Evolutionary conservation across 2,797 vertebrate genomes (phyloP).

Genomic region (Spinibarbus caldwelli): DNA sequence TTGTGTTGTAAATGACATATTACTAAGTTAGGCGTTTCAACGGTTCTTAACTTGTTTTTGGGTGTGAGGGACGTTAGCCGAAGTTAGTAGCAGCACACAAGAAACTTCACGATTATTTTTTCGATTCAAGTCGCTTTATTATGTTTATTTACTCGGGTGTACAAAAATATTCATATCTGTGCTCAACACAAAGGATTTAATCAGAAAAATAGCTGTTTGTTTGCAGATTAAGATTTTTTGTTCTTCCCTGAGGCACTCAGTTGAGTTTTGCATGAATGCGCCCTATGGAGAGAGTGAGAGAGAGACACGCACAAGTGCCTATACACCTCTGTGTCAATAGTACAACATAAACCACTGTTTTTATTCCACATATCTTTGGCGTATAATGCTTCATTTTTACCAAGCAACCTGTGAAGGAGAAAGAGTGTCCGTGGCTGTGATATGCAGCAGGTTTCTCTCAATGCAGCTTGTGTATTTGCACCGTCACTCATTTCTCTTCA

Average conservation of each 20-base stretch:
- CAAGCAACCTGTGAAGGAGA: neutral
- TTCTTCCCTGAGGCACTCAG: neutral
- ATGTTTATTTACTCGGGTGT: neutral
- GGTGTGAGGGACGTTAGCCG: conserved; percentile 10
- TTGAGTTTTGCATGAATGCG: conserved; percentile 20
- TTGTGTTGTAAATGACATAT: neutral
- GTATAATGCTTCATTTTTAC: neutral
- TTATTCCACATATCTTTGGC: neutral
- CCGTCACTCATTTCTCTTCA: neutral
- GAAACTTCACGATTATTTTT: neutral
- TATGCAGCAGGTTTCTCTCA: conserved; percentile 17
- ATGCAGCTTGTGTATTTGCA: neutral
- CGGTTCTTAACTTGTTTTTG: neutral
- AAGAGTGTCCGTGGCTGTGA: neutral
- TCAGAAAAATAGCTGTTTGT: conserved; percentile 31
- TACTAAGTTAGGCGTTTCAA: neutral
- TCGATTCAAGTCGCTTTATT: too few relatives aligned
- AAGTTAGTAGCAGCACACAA: neutral
- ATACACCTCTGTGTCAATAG: neutral
- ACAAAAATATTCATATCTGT: neutral
- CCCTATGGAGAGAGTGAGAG: neutral
- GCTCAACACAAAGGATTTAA: neutral
- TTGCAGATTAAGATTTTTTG: conserved; percentile 20
- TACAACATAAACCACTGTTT: too few relatives aligned
- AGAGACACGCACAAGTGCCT: neutral